Evolutionary conservation across 37 sponge, comb jelly and placozoan species (phyloP).

Genomic region (Geodia barretti): DNA sequence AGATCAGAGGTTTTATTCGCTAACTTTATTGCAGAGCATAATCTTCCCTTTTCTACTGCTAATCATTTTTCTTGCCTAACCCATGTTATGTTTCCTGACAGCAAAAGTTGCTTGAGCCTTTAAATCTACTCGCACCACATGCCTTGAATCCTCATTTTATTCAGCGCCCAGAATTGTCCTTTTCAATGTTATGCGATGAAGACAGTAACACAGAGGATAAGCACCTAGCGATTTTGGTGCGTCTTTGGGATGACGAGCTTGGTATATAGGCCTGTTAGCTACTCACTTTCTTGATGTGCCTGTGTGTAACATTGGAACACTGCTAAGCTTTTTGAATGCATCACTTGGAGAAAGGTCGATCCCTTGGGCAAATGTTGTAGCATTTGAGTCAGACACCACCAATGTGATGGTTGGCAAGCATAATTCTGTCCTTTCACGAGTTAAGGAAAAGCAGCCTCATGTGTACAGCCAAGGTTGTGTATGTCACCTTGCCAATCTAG

Average conservation of each 20-base stretch:
- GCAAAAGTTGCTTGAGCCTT: neutral
- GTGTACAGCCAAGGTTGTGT: conserved; percentile 36
- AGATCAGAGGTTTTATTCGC: neutral
- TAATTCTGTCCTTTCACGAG: conserved; percentile 11
- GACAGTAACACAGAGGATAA: neutral
- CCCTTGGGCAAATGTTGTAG: neutral
- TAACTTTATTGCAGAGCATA: neutral
- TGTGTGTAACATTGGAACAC: neutral
- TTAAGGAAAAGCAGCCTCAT: conserved; percentile 17
- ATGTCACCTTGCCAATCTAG: conserved; percentile 40
- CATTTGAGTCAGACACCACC: neutral
- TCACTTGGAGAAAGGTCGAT: neutral
- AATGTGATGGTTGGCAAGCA: conserved; percentile 44
- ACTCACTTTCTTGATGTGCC: neutral
- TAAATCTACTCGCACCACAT: neutral
- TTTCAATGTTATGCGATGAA: neutral
- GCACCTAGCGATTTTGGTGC: neutral
- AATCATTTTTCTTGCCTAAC: neutral
- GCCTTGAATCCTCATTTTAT: neutral
- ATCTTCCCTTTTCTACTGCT: neutral
- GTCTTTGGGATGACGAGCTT: neutral
- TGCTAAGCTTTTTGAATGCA: neutral
- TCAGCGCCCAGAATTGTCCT: too few species aligned
- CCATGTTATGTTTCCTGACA: neutral
- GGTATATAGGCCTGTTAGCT: neutral